phyloP scores from a whole-genome alignment of 1,140 invertebrate species.

The Protaetia brevitarsis region DNA sequence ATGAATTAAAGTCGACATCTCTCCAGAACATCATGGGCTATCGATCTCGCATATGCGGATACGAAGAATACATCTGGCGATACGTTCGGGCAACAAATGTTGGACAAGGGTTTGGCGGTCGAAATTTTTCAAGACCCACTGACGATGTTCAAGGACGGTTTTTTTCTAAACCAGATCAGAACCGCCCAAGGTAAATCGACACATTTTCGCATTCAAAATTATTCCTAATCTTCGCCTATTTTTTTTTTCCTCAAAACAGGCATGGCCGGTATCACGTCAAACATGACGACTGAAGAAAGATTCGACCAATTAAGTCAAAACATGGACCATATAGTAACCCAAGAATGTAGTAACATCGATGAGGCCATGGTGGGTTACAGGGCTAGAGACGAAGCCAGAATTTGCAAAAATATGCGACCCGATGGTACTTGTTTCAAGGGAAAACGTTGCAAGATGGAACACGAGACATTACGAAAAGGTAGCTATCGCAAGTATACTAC shows the following conservation, averaged over 20 bases:
- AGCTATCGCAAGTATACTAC: too few relatives aligned
- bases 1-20: too few relatives aligned
- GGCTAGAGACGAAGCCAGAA: conserved; percentile 25
- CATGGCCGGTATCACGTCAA: neutral
- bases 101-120: neutral
- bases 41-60: neutral
- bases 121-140: neutral
- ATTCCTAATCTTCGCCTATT: too few relatives aligned
- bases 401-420: conserved; percentile 14
- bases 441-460: conserved; percentile 21
- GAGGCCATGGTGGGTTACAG: conserved; percentile 22
- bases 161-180: conserved; percentile 23
- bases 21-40: neutral
- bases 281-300: neutral
- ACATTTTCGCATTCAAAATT: neutral
- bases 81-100: neutral
- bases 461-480: conserved; percentile 11
- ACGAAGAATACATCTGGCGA: neutral
- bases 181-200: conserved; percentile 18
- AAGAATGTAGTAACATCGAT: neutral
- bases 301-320: conserved; percentile 25
- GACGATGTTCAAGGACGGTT: neutral
- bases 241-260: too few relatives aligned
- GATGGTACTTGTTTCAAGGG: conserved; percentile 29
- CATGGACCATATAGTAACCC: neutral